Evolutionary conservation across 2,797 vertebrate species (phyloP), one percentile per base, ranked within the genome.

Genomic region (Lagocephalus sceleratus): DNA sequence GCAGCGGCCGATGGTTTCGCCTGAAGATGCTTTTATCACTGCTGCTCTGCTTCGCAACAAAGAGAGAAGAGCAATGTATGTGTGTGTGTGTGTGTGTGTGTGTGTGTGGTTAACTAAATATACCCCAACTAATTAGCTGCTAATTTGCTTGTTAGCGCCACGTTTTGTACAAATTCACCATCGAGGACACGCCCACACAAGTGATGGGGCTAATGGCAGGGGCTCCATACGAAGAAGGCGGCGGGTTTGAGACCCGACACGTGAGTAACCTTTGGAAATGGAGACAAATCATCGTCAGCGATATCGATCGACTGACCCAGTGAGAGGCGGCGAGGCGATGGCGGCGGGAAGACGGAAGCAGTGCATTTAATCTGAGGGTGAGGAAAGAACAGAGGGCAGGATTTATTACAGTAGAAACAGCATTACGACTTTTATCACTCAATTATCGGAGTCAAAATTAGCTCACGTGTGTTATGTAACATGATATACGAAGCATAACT

Each of bases 21-120:
- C 85, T 82, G 82, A 75, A 73, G 78, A 79, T n/a, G 68, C 53
- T 72, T 82, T 82, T 71, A 82, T 68, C 63, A 56, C 73, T 66
- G 26, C 23, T 1, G 5, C 62, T 51, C 3, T 42, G 60, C 19
- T 61, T 75, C 21, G 59, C 53, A 66, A 54, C 66, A 73, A 51
- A 50, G n/a, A 53, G 58, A 50, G 66, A 22, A 3, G 47, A 58
- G 1, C 10, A 38, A 32, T 35, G 47, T 38, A 32, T 35, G 47
- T 42, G 20, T 50, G 40, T 38, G 1, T 44, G 20, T 44, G 41
- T 19, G 20, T 20, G 26, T 20, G 60, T 44, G 19, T 23, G 41
- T 2, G 22, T 54, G 25, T 20, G 16, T 38, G 19, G 21, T 0
- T 38, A 19, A 10, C 44, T 26, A 11, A 29, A 29, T 11, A 11